Percentiles rank a stretch among this genome's conserved stretches.
phyloP scores from a whole-genome alignment of 2,113 vertebrate species.

The Forbesichthys agassizii region DNA sequence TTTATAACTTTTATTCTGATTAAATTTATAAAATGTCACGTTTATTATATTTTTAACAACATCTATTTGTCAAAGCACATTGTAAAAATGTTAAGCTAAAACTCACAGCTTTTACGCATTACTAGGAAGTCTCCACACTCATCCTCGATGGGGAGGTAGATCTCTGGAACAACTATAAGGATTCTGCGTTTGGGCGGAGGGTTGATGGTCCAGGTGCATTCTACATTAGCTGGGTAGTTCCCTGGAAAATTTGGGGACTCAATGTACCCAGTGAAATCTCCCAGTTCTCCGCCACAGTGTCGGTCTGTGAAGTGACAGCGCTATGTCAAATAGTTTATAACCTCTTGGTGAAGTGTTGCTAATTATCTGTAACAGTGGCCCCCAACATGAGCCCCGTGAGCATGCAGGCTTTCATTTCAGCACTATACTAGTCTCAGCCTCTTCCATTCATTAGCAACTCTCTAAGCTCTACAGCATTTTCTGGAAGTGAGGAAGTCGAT shows the following conservation, averaged over 20 bases:
- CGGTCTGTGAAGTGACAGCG: slow-evolving; percentile 80
- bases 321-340: slow-evolving; percentile 8
- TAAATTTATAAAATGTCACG: no score
- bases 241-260: slow-evolving; percentile 98
- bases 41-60: no score
- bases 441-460: no score
- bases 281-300: slow-evolving; percentile 92
- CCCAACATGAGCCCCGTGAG: no score
- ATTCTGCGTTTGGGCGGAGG: slow-evolving; percentile 94
- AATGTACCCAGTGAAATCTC: slow-evolving; percentile 93
- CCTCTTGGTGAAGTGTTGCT: slow-evolving; percentile 1
- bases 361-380: not conserved
- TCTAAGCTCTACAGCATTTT: no score
- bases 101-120: slow-evolving; percentile 97
- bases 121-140: slow-evolving; percentile 98
- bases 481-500: no score
- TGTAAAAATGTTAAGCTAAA: slow-evolving; percentile 7
- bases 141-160: slow-evolving; percentile 95
- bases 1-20: no score
- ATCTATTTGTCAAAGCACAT: no score
- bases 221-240: slow-evolving; percentile 92
- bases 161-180: slow-evolving; percentile 95
- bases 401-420: no score
- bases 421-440: no score
- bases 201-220: slow-evolving; percentile 96